Conservation (phyloP, 1,140 invertebrate genomes). For the Conus ventricosus region DNA sequence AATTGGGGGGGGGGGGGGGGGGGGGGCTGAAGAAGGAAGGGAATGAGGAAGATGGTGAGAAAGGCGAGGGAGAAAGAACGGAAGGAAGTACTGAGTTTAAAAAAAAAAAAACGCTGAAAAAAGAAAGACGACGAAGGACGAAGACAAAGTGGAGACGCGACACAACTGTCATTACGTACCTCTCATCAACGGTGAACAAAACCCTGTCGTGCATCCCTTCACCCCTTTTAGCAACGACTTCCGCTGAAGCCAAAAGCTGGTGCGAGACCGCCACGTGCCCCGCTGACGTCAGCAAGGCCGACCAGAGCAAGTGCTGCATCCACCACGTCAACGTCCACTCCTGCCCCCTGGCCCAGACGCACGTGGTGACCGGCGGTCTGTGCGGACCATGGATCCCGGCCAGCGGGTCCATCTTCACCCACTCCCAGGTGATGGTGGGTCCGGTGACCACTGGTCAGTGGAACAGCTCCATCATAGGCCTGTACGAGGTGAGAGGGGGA, state of each 20-base stretch:
- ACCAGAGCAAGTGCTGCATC: conserved; percentile 61
- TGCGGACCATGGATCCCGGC: conserved; percentile 67
- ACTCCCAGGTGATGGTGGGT: conserved; percentile 58
- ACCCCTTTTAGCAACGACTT: conserved; percentile 36
- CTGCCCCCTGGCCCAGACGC: conserved; percentile 51
- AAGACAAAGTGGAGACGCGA: no score
- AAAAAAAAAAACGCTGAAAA: no score
- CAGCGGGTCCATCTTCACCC: conserved; percentile 58
- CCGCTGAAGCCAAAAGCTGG: conserved; percentile 54
- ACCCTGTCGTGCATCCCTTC: not conserved
- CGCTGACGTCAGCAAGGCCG: conserved; percentile 34
- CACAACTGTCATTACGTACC: not conserved
- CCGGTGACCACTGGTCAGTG: conserved; percentile 53
- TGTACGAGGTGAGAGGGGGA: conserved; percentile 38
- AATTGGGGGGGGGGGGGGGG: no score
- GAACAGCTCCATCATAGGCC: conserved; percentile 54
- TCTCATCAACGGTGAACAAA: not conserved
- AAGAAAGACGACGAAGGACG: no score
- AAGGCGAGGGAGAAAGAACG: no score
- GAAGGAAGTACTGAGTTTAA: no score
- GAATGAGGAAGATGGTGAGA: no score
- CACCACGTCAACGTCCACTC: conserved; percentile 69
- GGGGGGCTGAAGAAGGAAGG: no score
- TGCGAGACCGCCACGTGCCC: conserved; percentile 58
- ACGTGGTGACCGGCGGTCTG: conserved; percentile 45